Conservation (phyloP, 2,888 invertebrate species). For the Cylloceria caligata region DNA sequence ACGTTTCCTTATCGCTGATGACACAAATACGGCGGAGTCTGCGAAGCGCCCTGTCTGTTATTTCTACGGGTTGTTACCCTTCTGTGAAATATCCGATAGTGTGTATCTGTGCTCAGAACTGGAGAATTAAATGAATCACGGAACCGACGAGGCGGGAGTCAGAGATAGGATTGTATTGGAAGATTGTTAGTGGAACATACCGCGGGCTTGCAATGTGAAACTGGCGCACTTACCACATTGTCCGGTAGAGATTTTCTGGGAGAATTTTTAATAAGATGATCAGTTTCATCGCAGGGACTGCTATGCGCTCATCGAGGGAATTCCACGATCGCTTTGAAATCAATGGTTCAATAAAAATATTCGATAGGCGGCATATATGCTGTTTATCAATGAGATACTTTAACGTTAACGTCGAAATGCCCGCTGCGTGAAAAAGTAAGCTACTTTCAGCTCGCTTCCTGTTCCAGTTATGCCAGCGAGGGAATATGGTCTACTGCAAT, state of each 20-base stretch:
- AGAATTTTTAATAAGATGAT: conserved; percentile 23
- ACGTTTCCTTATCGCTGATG: conserved; percentile 64
- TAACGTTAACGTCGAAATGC: conserved; percentile 25
- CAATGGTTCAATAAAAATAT: conserved; percentile 34
- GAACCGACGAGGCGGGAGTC: background rate
- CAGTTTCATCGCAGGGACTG: conserved; percentile 2
- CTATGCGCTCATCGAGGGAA: background rate
- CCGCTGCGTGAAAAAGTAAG: conserved; percentile 1
- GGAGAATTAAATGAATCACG: conserved; percentile 48
- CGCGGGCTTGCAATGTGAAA: background rate
- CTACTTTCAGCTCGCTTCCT: conserved; percentile 23
- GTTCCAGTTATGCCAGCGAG: conserved; percentile 50
- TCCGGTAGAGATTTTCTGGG: background rate
- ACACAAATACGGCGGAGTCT: conserved; percentile 60
- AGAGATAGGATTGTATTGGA: conserved; percentile 40
- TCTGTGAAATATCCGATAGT: conserved; percentile 8
- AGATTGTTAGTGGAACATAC: conserved; percentile 8
- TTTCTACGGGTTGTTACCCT: conserved; percentile 43
- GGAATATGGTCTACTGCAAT: conserved; percentile 35
- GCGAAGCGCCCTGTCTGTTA: conserved; percentile 44
- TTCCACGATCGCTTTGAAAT: conserved; percentile 19
- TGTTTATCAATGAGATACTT: conserved; percentile 44
- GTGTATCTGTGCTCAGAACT: conserved; percentile 23
- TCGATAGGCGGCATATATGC: background rate
- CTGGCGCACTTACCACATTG: conserved; percentile 5